Evolutionary conservation across 2,888 invertebrate species (phyloP), one percentile per base, ranked within the genome.

Genomic region (Stenchaetothrips biformis): DNA sequence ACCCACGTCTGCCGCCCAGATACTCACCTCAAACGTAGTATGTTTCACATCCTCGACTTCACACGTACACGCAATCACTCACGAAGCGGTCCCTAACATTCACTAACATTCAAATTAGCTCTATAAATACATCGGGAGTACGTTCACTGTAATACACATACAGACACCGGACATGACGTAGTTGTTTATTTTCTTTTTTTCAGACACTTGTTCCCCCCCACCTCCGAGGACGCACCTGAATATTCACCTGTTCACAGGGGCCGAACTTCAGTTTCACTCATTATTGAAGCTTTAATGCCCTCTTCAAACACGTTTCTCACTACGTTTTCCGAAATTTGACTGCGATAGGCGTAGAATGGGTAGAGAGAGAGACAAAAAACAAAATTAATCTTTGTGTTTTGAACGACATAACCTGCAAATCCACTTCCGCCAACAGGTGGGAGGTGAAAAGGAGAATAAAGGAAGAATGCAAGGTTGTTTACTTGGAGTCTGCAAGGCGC

Each of bases 141-240:
- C 21, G 67, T 74, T 74, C 67, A 74, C 67, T 25, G 67, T 25
- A 74, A 74, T 74, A 9, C 67, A 74, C 67, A 74, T 74, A 9
- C 67, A 74, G 21, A 74, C 25, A 74, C 67, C 67, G 67, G 67
- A 74, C 67, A 74, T 74, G 67, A 74, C 67, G 67, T 74, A 74
- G 67, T 74, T 74, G 67, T 74, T 74, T 74, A 74, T 74, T 74
- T 74, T 74, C 67, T 25, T 74, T 74, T 67, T 74, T 74, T 74
- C 21, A 25, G 67, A 74, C 67, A 53, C 53, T 53, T 13, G 53
- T 25, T 74, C 21, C 67, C 62, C n/a, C 25, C 67, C 59, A 59
- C 59, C 59, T 59, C 4, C 59, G 37, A 37, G 37, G 13, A 13
- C 59, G 59, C 59, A 18, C 59, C 37, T 37, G 59, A 59, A 59